Percentiles rank a stretch among this genome's conserved stretches.
These are phyloP conservation scores for Epirrhoe alternata DNA, from an alignment of 2,888 invertebrate genomes.

Conservation along the genomic window DNA sequence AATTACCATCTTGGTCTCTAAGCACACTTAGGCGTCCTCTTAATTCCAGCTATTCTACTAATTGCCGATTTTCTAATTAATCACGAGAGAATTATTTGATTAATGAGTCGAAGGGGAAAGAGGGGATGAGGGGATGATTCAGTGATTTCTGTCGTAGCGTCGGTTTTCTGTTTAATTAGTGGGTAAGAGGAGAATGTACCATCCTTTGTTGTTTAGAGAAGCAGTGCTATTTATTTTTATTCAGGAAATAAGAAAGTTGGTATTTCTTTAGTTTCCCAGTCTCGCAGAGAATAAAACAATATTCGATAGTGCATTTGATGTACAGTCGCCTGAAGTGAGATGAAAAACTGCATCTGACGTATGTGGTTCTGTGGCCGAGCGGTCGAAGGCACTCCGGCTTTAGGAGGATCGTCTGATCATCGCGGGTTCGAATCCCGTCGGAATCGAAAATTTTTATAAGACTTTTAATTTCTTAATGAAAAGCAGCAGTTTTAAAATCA, in stretches of 20 bases:
- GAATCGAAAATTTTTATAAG: too few relatives aligned
- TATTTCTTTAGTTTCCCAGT: neutral
- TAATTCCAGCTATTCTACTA: constrained; percentile 71
- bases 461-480: too few relatives aligned
- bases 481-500: too few relatives aligned
- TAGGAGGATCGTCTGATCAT: too few relatives aligned
- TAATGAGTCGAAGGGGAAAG: constrained; percentile 68
- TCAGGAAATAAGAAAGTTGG: neutral
- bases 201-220: constrained; percentile 19
- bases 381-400: too few relatives aligned
- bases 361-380: too few relatives aligned
- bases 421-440: too few relatives aligned
- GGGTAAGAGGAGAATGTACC: constrained; percentile 59
- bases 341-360: too few relatives aligned
- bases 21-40: constrained; percentile 39
- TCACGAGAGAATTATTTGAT: constrained; percentile 80
- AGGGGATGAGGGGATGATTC: constrained; percentile 65
- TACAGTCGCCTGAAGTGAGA: too few relatives aligned
- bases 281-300: neutral
- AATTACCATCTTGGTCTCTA: constrained; percentile 15
- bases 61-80: constrained; percentile 83
- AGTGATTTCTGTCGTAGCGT: constrained; percentile 62
- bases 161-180: constrained; percentile 71
- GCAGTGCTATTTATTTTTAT: neutral
- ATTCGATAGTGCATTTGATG: neutral